Evolutionary conservation across 2,797 vertebrate species (phyloP), one percentile per base, ranked within the genome.

Genomic region (Leptodactylus fallax): DNA sequence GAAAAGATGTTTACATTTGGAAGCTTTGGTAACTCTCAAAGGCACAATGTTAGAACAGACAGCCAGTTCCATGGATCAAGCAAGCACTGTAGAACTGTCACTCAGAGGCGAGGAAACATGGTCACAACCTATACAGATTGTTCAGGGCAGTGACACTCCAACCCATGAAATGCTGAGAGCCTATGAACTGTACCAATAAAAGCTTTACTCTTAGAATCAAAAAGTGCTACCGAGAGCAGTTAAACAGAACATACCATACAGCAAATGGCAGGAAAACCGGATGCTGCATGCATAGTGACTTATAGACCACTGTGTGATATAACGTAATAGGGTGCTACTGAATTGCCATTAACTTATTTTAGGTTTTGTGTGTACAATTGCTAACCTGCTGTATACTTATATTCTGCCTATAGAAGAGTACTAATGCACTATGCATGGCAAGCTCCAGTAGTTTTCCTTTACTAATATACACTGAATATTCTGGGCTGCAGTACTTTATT

Each of bases 91-190:
- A 96, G 97, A 91, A 99, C 98, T 91, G 98, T 99, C 92, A 99
- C 97, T 4, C 97, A 99, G 82, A 95, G 98, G 84, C 95, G 96
- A 93, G 98, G 98, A 89, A 99, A 99, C 89, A 98, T 99, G 98
- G 98, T 99, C 87, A 98, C 98, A 60, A 99, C 98, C 0, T 99
- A 99, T 86, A 99, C 97, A 0, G 98, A 99, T 93, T 99, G 98
- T 91, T 98, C 97, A 10, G 96, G 96, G 81, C 95, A 95, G 2
- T 96, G 92, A 89, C 55, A 60, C 49, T 45, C 79, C 85, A 86
- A 10, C 10, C 89, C 71, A 72, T n/a, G 56, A 17, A 36, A 78
- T 47, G 53, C 53, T 61, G 63, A 74, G 45, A 79, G 25, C 78
- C 47, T 67, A 49, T 77, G 71, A 82, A 81, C 83, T 74, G 45